Evolutionary conservation across 2,888 invertebrate species (phyloP), one percentile per base, ranked within the genome.

Genomic region (Chalcosyrphus nemorum): DNA sequence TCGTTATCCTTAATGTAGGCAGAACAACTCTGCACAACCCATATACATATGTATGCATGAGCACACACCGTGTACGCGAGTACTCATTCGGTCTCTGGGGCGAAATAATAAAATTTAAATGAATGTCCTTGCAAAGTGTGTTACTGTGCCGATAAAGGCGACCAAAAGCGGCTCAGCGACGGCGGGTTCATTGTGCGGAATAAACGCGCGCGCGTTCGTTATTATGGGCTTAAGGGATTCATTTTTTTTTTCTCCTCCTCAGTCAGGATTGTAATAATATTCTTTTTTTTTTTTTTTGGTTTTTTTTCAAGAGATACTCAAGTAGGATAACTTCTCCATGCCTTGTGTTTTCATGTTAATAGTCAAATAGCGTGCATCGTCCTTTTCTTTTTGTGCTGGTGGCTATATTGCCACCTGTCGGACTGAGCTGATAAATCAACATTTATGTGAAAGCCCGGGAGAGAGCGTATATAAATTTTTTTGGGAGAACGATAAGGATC

Each of bases 81-180:
- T n/a, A 13, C 52, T 32, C 13, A 32, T 29, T 43, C 19, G 45
- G 68, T 27, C 66, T 66, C 52, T 38, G 13, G 19, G 29, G 56
- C 17, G 38, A 19, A 68, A 68, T 68, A 56, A 68, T 56, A 68
- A 54, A 68, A 68, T 68, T 68, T 68, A 68, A 68, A 68, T 54
- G 68, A 68, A 56, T 43, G 19, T 68, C 68, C 68, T 43, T 24
- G 68, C 21, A 43, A 54, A 68, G 68, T 56, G 56, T 56, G 68
- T 68, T 68, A 68, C 68, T 68, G 43, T 54, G 68, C 43, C 43
- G 32, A 68, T 68, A 68, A 54, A 66, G 27, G 13, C 52, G 24
- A 21, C 17, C 24, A 9, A 21, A 35, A 32, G 15, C 32, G 15
- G 4, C 52, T 13, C n/a, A 5, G 19, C 19, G 43, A 9, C 11